These are phyloP conservation scores for Oscheius sp. DNA, from an alignment of 2,888 invertebrate species.

Conservation along the genomic window DNA sequence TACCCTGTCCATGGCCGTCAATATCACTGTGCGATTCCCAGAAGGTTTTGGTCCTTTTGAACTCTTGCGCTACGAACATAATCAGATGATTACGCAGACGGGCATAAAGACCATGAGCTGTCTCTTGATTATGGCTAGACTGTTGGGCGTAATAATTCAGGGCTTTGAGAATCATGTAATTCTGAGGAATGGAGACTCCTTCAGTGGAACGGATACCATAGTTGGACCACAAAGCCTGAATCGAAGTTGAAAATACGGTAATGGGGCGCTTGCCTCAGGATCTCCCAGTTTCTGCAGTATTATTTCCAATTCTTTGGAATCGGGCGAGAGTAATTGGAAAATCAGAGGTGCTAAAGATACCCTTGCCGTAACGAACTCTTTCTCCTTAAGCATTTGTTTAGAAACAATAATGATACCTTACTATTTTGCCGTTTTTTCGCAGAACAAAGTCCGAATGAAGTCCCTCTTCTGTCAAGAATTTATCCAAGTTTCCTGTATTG, in stretches of 20 bases:
- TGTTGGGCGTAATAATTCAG: slow-evolving; percentile 16
- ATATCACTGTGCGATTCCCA: slow-evolving; percentile 21
- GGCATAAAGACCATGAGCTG: slow-evolving; percentile 41
- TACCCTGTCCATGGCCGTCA: slow-evolving; percentile 29
- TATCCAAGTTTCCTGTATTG: background rate
- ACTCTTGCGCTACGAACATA: slow-evolving; percentile 40
- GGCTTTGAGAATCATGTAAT: slow-evolving; percentile 19
- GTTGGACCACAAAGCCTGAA: slow-evolving; percentile 23
- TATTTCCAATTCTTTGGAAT: slow-evolving; percentile 5
- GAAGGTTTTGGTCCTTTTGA: slow-evolving; percentile 37
- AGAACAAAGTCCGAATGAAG: background rate
- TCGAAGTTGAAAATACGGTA: background rate
- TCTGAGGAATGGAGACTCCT: slow-evolving; percentile 13
- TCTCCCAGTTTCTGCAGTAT: background rate
- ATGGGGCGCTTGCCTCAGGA: slow-evolving; percentile 6
- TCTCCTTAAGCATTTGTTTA: background rate
- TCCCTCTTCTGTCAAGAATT: slow-evolving; percentile 2
- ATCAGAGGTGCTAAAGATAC: slow-evolving; percentile 9
- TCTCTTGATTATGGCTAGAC: slow-evolving; percentile 40
- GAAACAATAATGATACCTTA: background rate
- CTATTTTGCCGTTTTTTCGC: slow-evolving; percentile 5
- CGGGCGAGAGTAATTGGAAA: slow-evolving; percentile 4
- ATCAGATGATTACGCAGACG: slow-evolving; percentile 45
- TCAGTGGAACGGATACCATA: slow-evolving; percentile 5
- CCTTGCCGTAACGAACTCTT: slow-evolving; percentile 8